A percentile compares a stretch with the other conserved stretches of the same genome.
Conservation (phyloP, 2,797 vertebrate genomes). For the Antennarius maculatus region DNA sequence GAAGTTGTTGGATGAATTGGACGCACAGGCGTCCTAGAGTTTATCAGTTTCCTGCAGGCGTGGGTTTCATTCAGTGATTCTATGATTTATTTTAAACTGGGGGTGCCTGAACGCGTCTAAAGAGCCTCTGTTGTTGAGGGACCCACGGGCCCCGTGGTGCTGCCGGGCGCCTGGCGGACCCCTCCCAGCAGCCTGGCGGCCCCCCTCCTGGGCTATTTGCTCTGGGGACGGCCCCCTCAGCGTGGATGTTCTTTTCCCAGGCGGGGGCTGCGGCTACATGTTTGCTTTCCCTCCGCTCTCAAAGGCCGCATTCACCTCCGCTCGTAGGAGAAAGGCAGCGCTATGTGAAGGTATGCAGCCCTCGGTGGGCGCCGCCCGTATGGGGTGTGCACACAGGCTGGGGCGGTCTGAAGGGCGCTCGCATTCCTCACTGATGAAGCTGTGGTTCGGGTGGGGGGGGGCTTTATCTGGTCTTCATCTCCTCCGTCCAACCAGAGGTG, state of each 20-base stretch:
- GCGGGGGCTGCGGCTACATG: conserved; percentile 69
- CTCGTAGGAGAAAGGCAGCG: conserved; percentile 48
- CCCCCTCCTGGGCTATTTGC: conserved; percentile 76
- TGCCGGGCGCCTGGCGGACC: background rate
- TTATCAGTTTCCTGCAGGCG: no score
- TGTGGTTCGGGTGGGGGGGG: background rate
- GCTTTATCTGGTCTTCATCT: background rate
- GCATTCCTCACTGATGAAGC: conserved; percentile 45
- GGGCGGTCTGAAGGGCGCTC: conserved; percentile 37
- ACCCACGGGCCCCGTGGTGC: conserved; percentile 38
- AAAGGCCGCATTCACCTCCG: conserved; percentile 77
- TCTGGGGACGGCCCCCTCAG: conserved; percentile 71
- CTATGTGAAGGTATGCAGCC: conserved; percentile 60
- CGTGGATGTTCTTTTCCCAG: conserved; percentile 80
- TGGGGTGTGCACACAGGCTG: conserved; percentile 48
- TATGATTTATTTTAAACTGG: no score
- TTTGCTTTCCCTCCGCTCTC: conserved; percentile 75
- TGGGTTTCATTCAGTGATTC: no score
- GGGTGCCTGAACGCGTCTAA: conserved; percentile 11
- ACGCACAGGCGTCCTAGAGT: no score
- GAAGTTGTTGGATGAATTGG: no score
- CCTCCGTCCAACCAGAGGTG: background rate
- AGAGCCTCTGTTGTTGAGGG: conserved; percentile 25
- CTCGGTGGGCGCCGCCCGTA: conserved; percentile 38
- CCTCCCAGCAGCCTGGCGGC: conserved; percentile 27